Evolutionary conservation across 2,797 vertebrate species (phyloP).

Genomic region (Odontamblyopus rebecca): DNA sequence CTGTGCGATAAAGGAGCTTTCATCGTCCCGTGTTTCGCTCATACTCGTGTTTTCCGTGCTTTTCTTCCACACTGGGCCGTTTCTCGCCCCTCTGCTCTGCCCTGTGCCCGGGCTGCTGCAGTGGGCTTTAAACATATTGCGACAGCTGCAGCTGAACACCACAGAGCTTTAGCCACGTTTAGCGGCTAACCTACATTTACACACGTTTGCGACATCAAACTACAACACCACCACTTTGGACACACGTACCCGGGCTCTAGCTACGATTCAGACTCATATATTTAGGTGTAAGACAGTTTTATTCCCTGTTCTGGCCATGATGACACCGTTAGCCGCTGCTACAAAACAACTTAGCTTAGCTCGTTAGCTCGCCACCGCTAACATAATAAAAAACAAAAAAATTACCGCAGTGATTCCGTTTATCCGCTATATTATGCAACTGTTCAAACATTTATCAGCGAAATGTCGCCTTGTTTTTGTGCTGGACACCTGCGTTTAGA

Average conservation of each 20-base stretch:
- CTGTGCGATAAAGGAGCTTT: no score
- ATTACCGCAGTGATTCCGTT: background rate
- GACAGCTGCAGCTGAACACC: constrained; percentile 23
- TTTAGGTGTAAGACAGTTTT: accelerated
- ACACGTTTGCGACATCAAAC: background rate
- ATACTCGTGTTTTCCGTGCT: background rate
- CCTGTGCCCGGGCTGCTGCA: background rate
- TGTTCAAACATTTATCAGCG: accelerated
- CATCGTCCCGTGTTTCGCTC: no score
- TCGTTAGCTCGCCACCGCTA: constrained; percentile 35
- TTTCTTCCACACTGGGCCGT: background rate
- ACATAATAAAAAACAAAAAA: constrained; percentile 11
- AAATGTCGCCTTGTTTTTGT: accelerated
- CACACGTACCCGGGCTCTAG: accelerated
- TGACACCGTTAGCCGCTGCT: constrained; percentile 6
- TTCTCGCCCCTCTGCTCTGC: no score
- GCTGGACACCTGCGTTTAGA: background rate
- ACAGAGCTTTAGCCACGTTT: constrained; percentile 23
- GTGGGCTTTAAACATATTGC: constrained; percentile 22
- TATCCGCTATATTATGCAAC: background rate
- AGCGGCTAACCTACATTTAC: constrained; percentile 4
- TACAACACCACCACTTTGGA: background rate
- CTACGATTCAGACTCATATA: accelerated
- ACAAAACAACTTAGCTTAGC: constrained; percentile 52
- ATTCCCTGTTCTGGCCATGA: background rate